Conservation (phyloP, 1,140 invertebrate genomes). For the Palaemon carinicauda region DNA sequence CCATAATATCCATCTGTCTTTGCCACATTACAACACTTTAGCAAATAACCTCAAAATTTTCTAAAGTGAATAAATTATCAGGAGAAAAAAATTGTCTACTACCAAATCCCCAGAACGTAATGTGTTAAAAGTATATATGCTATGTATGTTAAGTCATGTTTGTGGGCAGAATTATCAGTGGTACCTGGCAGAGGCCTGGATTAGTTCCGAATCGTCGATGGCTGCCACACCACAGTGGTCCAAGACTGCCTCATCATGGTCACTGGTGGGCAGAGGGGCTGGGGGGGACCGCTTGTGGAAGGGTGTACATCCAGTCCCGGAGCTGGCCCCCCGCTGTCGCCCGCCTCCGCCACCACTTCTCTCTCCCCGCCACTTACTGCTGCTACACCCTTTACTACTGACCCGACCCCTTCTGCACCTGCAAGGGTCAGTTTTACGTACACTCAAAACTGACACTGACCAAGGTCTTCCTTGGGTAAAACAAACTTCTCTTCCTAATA, state of each 20-base stretch:
- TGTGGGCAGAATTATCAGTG: constrained; percentile 68
- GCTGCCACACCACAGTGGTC: constrained; percentile 72
- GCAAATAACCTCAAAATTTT: too few relatives aligned
- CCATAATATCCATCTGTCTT: too few relatives aligned
- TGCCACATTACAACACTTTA: too few relatives aligned
- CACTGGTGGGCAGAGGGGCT: constrained; percentile 33
- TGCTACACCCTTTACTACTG: constrained; percentile 52
- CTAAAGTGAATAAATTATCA: too few relatives aligned
- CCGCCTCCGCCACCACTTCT: constrained; percentile 42
- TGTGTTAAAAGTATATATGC: too few relatives aligned
- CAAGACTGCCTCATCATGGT: constrained; percentile 62
- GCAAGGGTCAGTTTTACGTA: constrained; percentile 44
- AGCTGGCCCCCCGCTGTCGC: constrained; percentile 38
- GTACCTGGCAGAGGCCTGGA: constrained; percentile 59
- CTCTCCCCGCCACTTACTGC: constrained; percentile 54
- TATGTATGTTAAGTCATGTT: background rate
- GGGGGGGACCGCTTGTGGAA: constrained; percentile 64
- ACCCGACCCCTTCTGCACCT: constrained; percentile 56
- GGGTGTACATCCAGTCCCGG: constrained; percentile 57
- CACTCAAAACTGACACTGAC: background rate
- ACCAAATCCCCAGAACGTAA: too few relatives aligned
- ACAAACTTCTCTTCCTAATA: too few relatives aligned
- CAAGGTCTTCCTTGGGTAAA: background rate
- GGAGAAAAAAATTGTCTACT: too few relatives aligned
- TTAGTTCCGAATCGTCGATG: constrained; percentile 60